Conservation (phyloP, 2,888 invertebrate species). For the Noctua fimbriata region DNA sequence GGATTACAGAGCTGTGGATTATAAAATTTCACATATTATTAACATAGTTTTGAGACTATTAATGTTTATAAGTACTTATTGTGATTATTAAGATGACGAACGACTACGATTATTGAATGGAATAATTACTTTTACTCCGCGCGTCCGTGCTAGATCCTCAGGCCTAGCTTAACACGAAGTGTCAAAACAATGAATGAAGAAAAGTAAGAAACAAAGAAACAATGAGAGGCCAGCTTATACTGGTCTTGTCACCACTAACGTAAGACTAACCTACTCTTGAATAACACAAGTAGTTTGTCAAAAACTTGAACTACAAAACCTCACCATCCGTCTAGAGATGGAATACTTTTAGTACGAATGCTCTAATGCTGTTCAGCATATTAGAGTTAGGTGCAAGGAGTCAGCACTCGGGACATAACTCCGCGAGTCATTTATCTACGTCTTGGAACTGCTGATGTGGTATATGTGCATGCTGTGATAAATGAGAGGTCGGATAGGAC, state of each 20-base stretch:
- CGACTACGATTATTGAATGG: background rate
- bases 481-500: conserved; percentile 11
- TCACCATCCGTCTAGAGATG: conserved; percentile 4
- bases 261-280: background rate
- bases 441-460: conserved; percentile 46
- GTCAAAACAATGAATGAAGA: background rate
- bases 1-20: background rate
- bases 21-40: background rate
- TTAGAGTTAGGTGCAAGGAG: conserved; percentile 41
- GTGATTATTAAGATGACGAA: background rate
- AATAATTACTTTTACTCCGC: background rate
- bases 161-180: background rate
- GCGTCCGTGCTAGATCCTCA: background rate
- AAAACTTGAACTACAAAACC: conserved; percentile 6
- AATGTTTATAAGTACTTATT: no score
- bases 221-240: background rate
- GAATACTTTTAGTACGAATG: conserved; percentile 31
- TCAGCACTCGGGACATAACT: conserved; percentile 17
- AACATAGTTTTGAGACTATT: background rate
- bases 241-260: background rate
- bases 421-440: conserved; percentile 47
- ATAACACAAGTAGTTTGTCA: background rate
- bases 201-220: background rate
- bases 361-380: conserved; percentile 19
- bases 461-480: conserved; percentile 20